phyloP scores from a whole-genome alignment of 2,113 vertebrate genomes.

The Eptesicus fuscus region DNA sequence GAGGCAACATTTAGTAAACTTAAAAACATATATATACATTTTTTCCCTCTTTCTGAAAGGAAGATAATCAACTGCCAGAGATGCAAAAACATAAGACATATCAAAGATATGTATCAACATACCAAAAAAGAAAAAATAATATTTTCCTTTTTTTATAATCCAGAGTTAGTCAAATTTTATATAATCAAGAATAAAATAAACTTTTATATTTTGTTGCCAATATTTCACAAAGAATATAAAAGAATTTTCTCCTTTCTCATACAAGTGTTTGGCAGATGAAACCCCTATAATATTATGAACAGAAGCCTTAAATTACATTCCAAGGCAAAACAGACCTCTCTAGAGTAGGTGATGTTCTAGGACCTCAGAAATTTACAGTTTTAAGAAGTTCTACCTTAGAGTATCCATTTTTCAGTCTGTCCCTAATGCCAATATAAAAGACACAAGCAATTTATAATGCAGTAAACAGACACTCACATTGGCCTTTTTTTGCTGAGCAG shows the following conservation, averaged over 20 bases:
- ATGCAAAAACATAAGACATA: neutral
- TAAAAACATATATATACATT: neutral
- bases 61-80: slow-evolving; percentile 33
- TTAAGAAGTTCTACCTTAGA: slow-evolving; percentile 64
- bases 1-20: slow-evolving; percentile 8
- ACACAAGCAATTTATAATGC: slow-evolving; percentile 70
- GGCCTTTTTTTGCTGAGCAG: slow-evolving; percentile 67
- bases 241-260: slow-evolving; percentile 5
- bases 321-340: slow-evolving; percentile 57
- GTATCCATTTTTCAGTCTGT: slow-evolving; percentile 72
- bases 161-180: slow-evolving; percentile 13
- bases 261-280: slow-evolving; percentile 36
- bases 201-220: neutral
- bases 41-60: neutral
- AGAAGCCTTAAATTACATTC: slow-evolving; percentile 61
- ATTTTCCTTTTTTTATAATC: neutral
- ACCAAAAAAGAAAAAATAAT: neutral
- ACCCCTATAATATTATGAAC: slow-evolving; percentile 17
- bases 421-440: slow-evolving; percentile 66
- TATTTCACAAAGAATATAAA: slow-evolving; percentile 24
- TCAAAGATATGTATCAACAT: neutral
- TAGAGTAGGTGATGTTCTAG: slow-evolving; percentile 51
- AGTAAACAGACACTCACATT: slow-evolving; percentile 62
- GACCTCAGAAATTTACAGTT: slow-evolving; percentile 69
- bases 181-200: slow-evolving; percentile 18